Conservation (phyloP, 2,888 invertebrate species). For the Dendrolimus houi region DNA sequence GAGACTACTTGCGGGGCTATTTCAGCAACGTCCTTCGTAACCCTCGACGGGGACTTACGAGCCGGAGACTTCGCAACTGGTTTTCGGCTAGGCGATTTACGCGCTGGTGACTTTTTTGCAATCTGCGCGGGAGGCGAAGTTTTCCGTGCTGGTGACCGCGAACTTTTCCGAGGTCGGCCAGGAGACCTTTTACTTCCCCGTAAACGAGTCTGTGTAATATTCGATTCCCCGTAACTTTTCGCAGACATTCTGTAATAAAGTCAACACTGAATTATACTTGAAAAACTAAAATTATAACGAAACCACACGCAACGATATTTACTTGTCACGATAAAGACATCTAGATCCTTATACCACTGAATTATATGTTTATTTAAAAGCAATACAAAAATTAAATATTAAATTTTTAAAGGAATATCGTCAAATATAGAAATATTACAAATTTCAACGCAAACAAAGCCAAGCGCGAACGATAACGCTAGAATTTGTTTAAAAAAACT, state of each 20-base stretch:
- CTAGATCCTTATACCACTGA: background rate
- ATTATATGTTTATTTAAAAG: background rate
- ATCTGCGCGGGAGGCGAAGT: conserved; percentile 43
- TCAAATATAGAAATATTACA: background rate
- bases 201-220: background rate
- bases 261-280: conserved; percentile 16
- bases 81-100: conserved; percentile 70
- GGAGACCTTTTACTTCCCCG: conserved; percentile 41
- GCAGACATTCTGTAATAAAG: conserved; percentile 50
- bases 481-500: conserved; percentile 51
- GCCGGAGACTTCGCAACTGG: conserved; percentile 53
- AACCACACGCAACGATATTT: conserved; percentile 53
- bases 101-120: conserved; percentile 26
- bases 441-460: conserved; percentile 26
- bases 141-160: conserved; percentile 35
- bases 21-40: conserved; percentile 32
- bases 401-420: background rate
- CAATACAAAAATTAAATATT: background rate
- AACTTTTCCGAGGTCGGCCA: conserved; percentile 56
- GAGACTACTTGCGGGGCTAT: conserved; percentile 18
- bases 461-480: conserved; percentile 61
- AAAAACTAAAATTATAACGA: conserved; percentile 49
- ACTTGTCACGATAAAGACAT: conserved; percentile 19
- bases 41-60: conserved; percentile 60
- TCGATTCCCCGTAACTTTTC: conserved; percentile 30